Evolutionary conservation across 2,888 invertebrate genomes (phyloP).

Genomic region (Achlya flavicornis): DNA sequence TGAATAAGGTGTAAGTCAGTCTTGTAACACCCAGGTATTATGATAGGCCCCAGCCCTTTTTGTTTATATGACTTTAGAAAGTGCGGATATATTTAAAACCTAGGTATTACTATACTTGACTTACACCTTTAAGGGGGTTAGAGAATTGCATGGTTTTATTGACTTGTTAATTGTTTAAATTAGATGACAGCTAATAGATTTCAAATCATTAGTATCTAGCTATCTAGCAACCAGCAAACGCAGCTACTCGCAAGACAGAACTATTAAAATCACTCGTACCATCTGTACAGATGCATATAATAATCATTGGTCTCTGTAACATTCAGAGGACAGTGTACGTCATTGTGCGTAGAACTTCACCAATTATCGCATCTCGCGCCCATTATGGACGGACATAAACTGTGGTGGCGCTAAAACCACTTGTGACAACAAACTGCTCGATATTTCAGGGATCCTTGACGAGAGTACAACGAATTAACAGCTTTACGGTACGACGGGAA

Average conservation of each 20-base stretch:
- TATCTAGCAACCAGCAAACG: background rate
- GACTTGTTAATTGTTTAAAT: too few species aligned
- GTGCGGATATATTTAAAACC: too few species aligned
- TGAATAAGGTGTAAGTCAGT: too few species aligned
- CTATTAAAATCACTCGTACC: background rate
- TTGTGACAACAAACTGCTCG: conserved; percentile 21
- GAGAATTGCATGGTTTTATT: too few species aligned
- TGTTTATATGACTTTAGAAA: too few species aligned
- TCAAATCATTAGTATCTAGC: background rate
- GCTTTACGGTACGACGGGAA: background rate
- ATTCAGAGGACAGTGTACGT: conserved; percentile 63
- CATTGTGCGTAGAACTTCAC: conserved; percentile 72
- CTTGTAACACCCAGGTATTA: too few species aligned
- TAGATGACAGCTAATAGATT: too few species aligned
- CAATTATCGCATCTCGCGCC: conserved; percentile 73
- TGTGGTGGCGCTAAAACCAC: conserved; percentile 58
- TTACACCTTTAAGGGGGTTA: too few species aligned
- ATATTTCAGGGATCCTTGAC: conserved; percentile 13
- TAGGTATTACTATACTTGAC: too few species aligned
- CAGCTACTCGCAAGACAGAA: background rate
- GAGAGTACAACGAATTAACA: background rate
- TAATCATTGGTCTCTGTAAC: conserved; percentile 54
- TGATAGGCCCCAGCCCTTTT: too few species aligned
- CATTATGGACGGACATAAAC: conserved; percentile 64
- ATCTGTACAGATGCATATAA: conserved; percentile 26